These are phyloP conservation scores for Eidolon dupreanum DNA, from an alignment of 2,797 vertebrate genomes.

Conservation along the genomic window DNA sequence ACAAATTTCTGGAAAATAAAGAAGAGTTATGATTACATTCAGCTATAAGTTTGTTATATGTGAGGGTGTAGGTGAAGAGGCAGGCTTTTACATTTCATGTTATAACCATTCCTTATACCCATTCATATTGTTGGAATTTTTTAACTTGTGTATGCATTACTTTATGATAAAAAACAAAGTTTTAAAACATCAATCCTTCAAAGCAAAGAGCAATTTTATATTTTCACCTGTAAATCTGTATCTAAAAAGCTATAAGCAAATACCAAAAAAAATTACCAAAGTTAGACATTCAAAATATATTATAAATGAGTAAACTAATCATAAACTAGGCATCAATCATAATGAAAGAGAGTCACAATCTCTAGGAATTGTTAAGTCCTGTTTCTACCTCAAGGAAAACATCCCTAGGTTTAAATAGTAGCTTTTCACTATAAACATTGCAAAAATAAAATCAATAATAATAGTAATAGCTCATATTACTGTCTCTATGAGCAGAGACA, in stretches of 20 bases:
- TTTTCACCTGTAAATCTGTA: neutral
- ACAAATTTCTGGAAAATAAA: neutral
- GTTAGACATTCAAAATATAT: neutral
- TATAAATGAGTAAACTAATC: neutral
- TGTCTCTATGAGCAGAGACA: no score
- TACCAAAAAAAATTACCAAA: neutral
- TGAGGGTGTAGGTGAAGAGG: neutral
- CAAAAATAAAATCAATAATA: neutral
- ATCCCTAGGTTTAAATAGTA: neutral
- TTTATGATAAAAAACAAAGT: slow-evolving; percentile 5
- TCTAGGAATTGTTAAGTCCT: neutral
- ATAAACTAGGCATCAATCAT: neutral
- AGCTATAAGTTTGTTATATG: neutral
- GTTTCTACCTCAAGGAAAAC: neutral
- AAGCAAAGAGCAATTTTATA: neutral
- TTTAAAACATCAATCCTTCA: neutral
- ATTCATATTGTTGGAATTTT: neutral
- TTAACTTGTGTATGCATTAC: neutral
- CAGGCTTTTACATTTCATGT: neutral
- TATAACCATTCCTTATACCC: neutral
- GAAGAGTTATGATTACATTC: neutral
- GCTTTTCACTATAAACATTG: neutral
- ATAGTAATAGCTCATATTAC: neutral
- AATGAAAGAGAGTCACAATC: neutral
- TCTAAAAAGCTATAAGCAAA: neutral